phyloP scores from a whole-genome alignment of 2,888 invertebrate genomes.

The Nymphalis urticae region DNA sequence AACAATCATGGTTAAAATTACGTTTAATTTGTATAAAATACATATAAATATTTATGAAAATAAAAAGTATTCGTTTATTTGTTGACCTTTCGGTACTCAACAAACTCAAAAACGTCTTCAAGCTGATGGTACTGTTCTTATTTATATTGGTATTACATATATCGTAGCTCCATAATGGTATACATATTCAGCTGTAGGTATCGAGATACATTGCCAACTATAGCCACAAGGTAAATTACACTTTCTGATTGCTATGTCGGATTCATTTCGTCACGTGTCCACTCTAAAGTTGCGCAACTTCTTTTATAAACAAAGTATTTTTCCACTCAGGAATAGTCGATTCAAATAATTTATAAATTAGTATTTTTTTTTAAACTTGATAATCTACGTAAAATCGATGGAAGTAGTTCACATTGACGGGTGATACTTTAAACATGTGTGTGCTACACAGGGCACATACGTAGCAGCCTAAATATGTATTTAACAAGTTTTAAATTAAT shows the following conservation, averaged over 20 bases:
- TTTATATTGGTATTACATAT: background rate
- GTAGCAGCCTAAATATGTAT: background rate
- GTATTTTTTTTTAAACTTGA: background rate
- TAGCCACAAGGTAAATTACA: conserved; percentile 4
- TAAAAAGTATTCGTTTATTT: no score
- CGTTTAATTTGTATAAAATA: no score
- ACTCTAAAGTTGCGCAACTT: conserved; percentile 18
- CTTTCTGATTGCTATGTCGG: conserved; percentile 9
- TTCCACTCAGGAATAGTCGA: background rate
- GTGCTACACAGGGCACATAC: background rate
- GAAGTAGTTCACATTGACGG: conserved; percentile 26
- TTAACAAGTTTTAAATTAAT: background rate
- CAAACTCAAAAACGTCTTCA: no score
- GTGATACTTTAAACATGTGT: background rate
- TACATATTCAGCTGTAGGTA: background rate
- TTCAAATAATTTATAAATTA: background rate
- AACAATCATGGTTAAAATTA: no score
- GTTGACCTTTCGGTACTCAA: no score
- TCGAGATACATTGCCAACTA: background rate
- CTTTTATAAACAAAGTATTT: background rate
- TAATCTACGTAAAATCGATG: background rate
- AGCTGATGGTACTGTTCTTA: no score
- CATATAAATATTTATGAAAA: no score
- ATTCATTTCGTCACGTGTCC: conserved; percentile 7
- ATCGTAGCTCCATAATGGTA: background rate